Evolutionary conservation across 2,113 vertebrate species (phyloP), one percentile per base, ranked within the genome.

Genomic region (Deroptyus accipitrinus): DNA sequence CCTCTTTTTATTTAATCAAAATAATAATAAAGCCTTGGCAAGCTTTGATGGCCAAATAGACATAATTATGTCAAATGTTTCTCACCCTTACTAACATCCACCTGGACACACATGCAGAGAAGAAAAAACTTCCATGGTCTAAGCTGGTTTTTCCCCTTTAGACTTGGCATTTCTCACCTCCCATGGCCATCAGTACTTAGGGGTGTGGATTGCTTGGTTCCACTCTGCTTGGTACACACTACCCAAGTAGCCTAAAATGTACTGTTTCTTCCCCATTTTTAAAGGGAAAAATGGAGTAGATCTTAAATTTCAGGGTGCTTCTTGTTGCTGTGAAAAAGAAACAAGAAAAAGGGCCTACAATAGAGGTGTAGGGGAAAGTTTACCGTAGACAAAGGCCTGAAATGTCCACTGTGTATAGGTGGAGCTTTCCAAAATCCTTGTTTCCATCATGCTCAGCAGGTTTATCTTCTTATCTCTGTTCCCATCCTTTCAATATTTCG

Each of bases 171-270:
- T 83, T 73, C 52, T 59, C 25, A 42, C 63, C 27, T 82, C 30
- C 33, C 17, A 1, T 44, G 67, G 30, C 48, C 10, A 0, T 30
- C 5, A 1, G 23, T 42, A 25, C 17, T 35, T 54, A 5, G 6
- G 18, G 6, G 17, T 11, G 8, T 57, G 31, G 31, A 25, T 94
- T 54, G 17, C 62, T 62, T 9, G 4, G n/a, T 70, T 48, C 20
- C 4, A 1, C 37, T 64, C 30, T 44, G n/a, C 33, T 72, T 78
- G 31, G 15, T 49, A 46, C 41, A 42, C 1, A 0, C 25, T 87
- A 57, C 70, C 39, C 2, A 5, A 59, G 23, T 17, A 57, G 81
- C 20, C 42, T 44, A 25, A 78, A 94, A 73, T 51, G 17, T 41
- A 31, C 59, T 22, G 10, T 64, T 69, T 64, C 35, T 66, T 95